Percentiles rank a stretch among this genome's conserved stretches.
These are phyloP conservation scores for Enteromius unitaeniatus DNA, from an alignment of 2,797 vertebrate genomes.

Conservation along the genomic window DNA sequence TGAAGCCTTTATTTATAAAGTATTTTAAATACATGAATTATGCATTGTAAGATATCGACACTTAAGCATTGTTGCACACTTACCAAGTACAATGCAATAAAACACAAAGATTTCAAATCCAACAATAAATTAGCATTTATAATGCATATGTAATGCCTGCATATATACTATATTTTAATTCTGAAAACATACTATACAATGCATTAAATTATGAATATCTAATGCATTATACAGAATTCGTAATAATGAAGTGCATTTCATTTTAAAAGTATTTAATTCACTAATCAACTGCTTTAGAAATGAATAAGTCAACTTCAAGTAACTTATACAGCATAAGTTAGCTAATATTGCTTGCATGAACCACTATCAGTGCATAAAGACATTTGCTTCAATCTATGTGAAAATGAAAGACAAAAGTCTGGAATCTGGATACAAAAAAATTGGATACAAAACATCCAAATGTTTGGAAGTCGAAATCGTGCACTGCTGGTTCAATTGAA, in stretches of 20 bases:
- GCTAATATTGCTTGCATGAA: neutral
- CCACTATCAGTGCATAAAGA: neutral
- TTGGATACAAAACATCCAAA: neutral
- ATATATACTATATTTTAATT: neutral
- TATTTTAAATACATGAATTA: neutral
- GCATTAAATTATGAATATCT: neutral
- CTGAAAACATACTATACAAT: neutral
- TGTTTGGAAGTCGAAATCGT: neutral
- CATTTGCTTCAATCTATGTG: neutral
- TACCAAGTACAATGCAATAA: neutral
- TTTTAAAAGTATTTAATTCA: no score
- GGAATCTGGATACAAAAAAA: neutral
- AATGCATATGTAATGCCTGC: neutral
- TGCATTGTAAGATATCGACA: neutral
- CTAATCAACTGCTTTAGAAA: neutral
- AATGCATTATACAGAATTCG: no score
- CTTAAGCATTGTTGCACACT: neutral
- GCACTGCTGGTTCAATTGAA: neutral
- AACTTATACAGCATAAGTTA: neutral
- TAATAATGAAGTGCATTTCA: no score
- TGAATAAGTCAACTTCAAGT: neutral
- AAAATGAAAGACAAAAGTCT: neutral
- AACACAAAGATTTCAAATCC: neutral
- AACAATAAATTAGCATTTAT: neutral
- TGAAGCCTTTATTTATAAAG: neutral